Percentiles rank a stretch among this genome's conserved stretches.
These are phyloP conservation scores for Petrophora chlorosata DNA, from an alignment of 2,888 invertebrate genomes.

Conservation along the genomic window DNA sequence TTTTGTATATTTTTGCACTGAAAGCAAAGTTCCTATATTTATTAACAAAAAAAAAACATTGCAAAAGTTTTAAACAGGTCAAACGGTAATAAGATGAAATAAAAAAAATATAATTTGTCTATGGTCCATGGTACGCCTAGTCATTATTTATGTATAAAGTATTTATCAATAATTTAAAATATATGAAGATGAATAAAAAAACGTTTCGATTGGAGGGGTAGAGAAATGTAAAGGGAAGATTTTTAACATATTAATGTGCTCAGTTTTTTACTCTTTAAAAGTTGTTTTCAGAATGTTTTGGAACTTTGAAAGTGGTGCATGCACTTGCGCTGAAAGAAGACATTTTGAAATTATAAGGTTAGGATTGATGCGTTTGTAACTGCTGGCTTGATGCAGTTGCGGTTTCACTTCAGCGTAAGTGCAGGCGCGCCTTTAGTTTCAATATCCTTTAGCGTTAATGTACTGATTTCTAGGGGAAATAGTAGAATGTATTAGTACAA, in stretches of 20 bases:
- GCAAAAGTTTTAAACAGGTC: constrained; percentile 52
- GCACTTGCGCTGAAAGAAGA: constrained; percentile 8
- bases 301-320: not conserved
- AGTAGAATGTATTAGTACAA: constrained; percentile 65
- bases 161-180: constrained; percentile 66
- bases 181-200: constrained; percentile 46
- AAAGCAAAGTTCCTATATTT: constrained; percentile 80
- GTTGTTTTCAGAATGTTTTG: not conserved
- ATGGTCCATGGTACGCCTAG: constrained; percentile 79
- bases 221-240: constrained; percentile 49
- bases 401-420: not conserved
- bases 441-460: constrained; percentile 23
- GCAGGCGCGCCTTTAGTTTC: constrained; percentile 29
- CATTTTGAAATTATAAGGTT: not conserved
- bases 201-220: constrained; percentile 56
- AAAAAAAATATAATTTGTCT: constrained; percentile 54
- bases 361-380: not conserved
- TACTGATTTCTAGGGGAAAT: constrained; percentile 33
- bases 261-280: constrained; percentile 41
- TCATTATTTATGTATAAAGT: constrained; percentile 78
- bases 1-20: constrained; percentile 68
- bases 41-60: constrained; percentile 51
- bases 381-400: not conserved
- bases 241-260: constrained; percentile 53
- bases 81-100: constrained; percentile 41